Evolutionary conservation across 1,140 invertebrate genomes (phyloP), one percentile per base, ranked within the genome.

Genomic region (Galleria mellonella): DNA sequence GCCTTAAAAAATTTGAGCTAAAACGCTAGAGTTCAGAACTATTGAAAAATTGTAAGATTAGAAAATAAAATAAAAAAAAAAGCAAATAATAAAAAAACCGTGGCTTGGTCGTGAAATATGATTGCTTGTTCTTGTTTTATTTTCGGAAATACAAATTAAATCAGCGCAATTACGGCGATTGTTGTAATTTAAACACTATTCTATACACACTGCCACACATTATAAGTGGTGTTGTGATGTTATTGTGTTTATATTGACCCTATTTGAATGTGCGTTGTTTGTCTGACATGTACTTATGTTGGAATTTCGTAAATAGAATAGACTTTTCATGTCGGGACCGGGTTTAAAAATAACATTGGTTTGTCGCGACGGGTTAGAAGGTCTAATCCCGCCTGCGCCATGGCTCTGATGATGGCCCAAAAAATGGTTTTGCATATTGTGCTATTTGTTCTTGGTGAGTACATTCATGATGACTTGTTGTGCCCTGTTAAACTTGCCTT

Each of bases 261-360:
- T 41, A 51, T 54, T 51, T 39, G 46, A 37, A 73, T 72, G 62
- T 75, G 68, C 65, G 69, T 81, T 79, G 71, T 77, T 77, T 76
- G 54, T 68, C 56, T 71, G 67, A 55, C 66, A 79, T 76, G 69
- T 79, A 79, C 70, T 55, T 67, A 69, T 65, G 66, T 71, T 67
- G 64, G 66, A 67, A 72, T 73, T 71, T 81, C 77, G 46, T 72
- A 83, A 81, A 81, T 83, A 83, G 76, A 64, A 47, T 57, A 65
- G 65, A 77, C 69, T 60, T 74, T 83, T 77, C 58, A 79, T 83
- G 79, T 79, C 72, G 74, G 67, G 72, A 64, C 57, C 69, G 71
- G 50, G 73, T 78, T 65, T 74, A 84, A 84, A 84, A 84, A 84
- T 84, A 84, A 82, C 81, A 81, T 75, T 70, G 62, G 59, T 56